These are phyloP conservation scores for Cynopterus brachyotis DNA, from an alignment of 2,113 vertebrate species.

Conservation along the genomic window DNA sequence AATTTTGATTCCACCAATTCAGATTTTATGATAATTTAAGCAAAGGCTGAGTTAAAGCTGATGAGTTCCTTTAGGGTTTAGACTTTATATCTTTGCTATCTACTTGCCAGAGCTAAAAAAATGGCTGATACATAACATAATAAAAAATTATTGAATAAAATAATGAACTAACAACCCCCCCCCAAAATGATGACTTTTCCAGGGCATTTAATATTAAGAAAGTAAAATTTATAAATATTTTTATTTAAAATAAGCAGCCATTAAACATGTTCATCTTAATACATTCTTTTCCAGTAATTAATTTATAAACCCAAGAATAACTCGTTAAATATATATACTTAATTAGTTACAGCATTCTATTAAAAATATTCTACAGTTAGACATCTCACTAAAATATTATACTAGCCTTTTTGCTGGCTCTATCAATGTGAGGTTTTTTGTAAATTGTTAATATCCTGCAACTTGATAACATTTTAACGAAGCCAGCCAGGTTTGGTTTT, in stretches of 20 bases:
- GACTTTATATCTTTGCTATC: background rate
- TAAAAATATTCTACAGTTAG: background rate
- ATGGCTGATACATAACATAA: background rate
- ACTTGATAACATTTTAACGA: background rate
- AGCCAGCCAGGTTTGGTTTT: background rate
- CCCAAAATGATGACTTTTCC: background rate
- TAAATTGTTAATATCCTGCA: background rate
- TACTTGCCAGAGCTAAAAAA: background rate
- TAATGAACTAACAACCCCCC: background rate
- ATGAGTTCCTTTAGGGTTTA: background rate
- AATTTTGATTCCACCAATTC: background rate
- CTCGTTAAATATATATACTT: background rate
- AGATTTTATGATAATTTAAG: background rate
- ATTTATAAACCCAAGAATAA: background rate
- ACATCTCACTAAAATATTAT: background rate
- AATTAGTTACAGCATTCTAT: background rate
- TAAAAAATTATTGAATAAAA: background rate
- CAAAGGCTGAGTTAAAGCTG: background rate
- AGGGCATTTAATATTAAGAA: background rate
- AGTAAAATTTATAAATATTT: background rate
- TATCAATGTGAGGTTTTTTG: background rate
- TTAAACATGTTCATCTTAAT: constrained; percentile 5
- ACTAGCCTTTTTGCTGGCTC: background rate
- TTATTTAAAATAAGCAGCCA: constrained; percentile 24
- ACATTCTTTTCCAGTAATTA: background rate